Conservation (phyloP, 2,888 invertebrate species). For the Clunio marinus region DNA sequence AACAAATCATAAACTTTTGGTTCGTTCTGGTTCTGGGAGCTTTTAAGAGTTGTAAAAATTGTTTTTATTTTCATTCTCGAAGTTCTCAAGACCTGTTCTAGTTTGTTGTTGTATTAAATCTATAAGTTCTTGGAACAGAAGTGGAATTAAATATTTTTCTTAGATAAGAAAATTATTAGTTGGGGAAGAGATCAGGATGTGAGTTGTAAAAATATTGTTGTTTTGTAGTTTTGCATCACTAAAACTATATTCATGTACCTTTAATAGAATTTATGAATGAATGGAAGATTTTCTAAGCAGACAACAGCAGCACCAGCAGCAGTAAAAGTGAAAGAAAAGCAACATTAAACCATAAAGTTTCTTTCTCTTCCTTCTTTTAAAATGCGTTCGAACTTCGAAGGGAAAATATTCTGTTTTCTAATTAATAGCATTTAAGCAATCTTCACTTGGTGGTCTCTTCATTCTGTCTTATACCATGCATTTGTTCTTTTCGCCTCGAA, state of each 20-base stretch:
- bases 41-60: background rate
- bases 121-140: slow-evolving; percentile 14
- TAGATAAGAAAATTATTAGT: too few relatives aligned
- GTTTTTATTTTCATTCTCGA: background rate
- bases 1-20: slow-evolving; percentile 34
- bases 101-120: slow-evolving; percentile 1
- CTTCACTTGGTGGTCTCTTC: slow-evolving; percentile 38
- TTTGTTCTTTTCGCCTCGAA: slow-evolving; percentile 11
- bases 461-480: background rate
- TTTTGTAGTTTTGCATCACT: slow-evolving; percentile 13
- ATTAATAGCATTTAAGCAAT: slow-evolving; percentile 38
- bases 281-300: background rate
- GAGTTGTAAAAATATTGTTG: slow-evolving; percentile 16
- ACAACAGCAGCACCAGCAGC: background rate
- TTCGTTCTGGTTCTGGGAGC: slow-evolving; percentile 10
- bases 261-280: slow-evolving; percentile 8
- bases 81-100: background rate
- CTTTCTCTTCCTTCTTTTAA: background rate
- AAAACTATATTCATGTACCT: background rate
- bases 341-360: slow-evolving; percentile 8
- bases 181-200: slow-evolving; percentile 31
- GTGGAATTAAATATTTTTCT: background rate
- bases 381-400: background rate
- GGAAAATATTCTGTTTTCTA: slow-evolving; percentile 20
- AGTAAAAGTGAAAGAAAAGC: slow-evolving; percentile 2